Evolutionary conservation across 2,888 invertebrate genomes (phyloP).

Genomic region (Drosophila peninsularis): DNA sequence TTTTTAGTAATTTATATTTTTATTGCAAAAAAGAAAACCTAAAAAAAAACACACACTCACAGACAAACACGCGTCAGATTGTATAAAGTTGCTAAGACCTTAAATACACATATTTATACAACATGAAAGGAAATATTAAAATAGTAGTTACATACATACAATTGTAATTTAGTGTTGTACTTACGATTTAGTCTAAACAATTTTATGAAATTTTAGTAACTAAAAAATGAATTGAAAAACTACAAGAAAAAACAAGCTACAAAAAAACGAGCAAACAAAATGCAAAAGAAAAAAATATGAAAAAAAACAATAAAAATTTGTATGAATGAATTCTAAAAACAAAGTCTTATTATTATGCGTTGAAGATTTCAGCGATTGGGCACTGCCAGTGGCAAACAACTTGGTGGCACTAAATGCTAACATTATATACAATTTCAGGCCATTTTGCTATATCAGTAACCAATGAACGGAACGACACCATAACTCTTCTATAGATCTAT

Average conservation of each 20-base stretch:
- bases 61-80: constrained; percentile 52
- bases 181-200: constrained; percentile 80
- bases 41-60: constrained; percentile 40
- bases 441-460: no score
- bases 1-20: constrained; percentile 81
- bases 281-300: constrained; percentile 69
- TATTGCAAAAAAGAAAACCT: constrained; percentile 64
- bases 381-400: no score
- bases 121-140: constrained; percentile 50
- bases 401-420: no score
- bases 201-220: constrained; percentile 82
- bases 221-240: constrained; percentile 77
- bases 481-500: no score
- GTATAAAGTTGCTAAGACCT: constrained; percentile 69
- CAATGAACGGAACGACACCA: no score
- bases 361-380: background rate
- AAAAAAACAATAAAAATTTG: constrained; percentile 81
- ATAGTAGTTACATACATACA: constrained; percentile 78
- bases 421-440: no score
- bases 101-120: constrained; percentile 65
- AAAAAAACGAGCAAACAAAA: constrained; percentile 67
- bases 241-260: constrained; percentile 56
- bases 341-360: constrained; percentile 51
- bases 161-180: constrained; percentile 82
- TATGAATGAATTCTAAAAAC: constrained; percentile 82